These are phyloP conservation scores for Diploptera punctata DNA, from an alignment of 2,888 invertebrate species.

Conservation along the genomic window DNA sequence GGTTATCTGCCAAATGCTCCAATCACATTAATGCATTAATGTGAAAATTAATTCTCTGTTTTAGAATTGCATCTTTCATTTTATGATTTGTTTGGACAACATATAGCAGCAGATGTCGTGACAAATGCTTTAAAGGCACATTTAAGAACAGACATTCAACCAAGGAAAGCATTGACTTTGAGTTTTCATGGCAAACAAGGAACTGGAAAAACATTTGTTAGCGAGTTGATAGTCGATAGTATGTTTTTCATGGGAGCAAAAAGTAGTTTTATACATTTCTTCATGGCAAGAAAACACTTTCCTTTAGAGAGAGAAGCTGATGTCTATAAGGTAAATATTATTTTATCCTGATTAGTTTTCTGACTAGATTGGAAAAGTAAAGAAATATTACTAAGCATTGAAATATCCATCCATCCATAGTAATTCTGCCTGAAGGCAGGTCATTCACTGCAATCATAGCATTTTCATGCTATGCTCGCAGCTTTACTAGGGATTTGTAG, in stretches of 20 bases:
- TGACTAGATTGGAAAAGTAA: too few species aligned
- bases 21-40: too few species aligned
- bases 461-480: too few species aligned
- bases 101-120: constrained; percentile 74
- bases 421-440: too few species aligned
- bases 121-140: constrained; percentile 72
- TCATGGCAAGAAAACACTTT: constrained; percentile 84
- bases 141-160: constrained; percentile 57
- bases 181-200: constrained; percentile 97
- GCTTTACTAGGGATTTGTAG: too few species aligned
- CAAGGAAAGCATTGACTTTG: constrained; percentile 82
- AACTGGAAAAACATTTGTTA: constrained; percentile 89
- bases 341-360: too few species aligned
- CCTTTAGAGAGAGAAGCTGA: constrained; percentile 63
- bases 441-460: too few species aligned
- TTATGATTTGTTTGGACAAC: constrained; percentile 83
- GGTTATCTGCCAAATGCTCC: too few species aligned
- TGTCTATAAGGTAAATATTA: constrained; percentile 61
- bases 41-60: too few species aligned
- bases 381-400: too few species aligned
- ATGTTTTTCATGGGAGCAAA: constrained; percentile 71
- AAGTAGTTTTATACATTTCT: constrained; percentile 83
- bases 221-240: constrained; percentile 74
- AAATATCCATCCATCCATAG: too few species aligned
- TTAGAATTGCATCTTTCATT: too few species aligned